Percentiles rank a stretch among this genome's conserved stretches.
Evolutionary conservation across 2,113 vertebrate genomes (phyloP).

Genomic region (Mesocricetus auratus): DNA sequence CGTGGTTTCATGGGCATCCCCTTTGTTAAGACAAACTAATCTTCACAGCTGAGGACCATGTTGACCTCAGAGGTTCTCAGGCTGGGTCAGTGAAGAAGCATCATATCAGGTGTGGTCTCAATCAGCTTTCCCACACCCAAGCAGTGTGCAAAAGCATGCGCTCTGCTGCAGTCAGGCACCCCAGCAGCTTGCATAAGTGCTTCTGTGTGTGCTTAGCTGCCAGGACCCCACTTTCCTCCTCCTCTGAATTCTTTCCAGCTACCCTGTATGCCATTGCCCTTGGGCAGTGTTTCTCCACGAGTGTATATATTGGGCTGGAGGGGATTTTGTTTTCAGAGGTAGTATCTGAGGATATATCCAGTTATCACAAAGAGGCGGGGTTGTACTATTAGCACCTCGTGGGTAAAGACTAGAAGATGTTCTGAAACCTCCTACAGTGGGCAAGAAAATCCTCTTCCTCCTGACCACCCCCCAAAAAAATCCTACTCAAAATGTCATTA

Average conservation of each 20-base stretch:
- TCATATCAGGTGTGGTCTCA: fast-evolving
- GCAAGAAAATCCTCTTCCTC: background rate
- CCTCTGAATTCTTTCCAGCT: background rate
- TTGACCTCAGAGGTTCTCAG: background rate
- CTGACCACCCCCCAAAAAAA: background rate
- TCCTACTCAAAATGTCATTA: background rate
- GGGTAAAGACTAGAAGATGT: background rate
- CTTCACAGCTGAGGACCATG: background rate
- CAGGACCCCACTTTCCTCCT: background rate
- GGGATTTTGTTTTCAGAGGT: background rate
- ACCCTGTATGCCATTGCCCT: background rate
- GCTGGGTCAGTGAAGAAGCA: background rate
- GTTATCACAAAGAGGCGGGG: background rate
- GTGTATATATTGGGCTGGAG: background rate
- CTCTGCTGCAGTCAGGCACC: background rate
- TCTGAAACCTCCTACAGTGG: background rate
- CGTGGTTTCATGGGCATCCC: background rate
- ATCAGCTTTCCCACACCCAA: no score
- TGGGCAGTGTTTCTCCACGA: background rate
- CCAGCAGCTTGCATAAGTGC: background rate
- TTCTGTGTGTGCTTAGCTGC: background rate
- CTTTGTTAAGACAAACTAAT: slow-evolving; percentile 27
- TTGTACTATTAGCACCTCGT: background rate
- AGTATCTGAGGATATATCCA: background rate
- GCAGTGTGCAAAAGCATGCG: background rate